Conservation (phyloP, 2,797 vertebrate genomes). For the Semaprochilodus insignis region DNA sequence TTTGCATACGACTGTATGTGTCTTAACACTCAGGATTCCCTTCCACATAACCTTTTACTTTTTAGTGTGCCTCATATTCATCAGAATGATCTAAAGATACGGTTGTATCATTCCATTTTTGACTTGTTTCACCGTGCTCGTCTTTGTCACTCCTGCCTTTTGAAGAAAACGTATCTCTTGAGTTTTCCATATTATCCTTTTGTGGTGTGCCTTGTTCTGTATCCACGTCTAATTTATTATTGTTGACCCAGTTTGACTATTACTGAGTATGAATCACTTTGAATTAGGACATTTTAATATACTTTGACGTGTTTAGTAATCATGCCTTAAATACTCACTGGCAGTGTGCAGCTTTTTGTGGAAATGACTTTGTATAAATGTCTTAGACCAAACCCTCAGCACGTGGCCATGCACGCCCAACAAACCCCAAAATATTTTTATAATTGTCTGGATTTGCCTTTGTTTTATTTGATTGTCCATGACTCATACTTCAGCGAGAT, state of each 20-base stretch:
- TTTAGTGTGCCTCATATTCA: not conserved
- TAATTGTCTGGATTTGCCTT: not conserved
- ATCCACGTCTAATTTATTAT: constrained; percentile 15
- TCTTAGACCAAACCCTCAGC: not conserved
- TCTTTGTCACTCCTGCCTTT: not conserved
- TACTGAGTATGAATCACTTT: not conserved
- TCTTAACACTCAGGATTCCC: no score
- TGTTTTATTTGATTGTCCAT: not conserved
- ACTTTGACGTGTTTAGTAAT: not conserved
- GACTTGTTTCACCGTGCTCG: not conserved
- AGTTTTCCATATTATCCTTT: not conserved
- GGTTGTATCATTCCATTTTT: not conserved
- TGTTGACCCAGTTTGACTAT: not conserved
- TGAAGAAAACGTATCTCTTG: not conserved
- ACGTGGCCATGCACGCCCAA: not conserved
- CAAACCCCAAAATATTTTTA: not conserved
- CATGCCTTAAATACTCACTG: constrained; percentile 11
- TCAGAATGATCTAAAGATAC: not conserved
- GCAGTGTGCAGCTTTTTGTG: not conserved
- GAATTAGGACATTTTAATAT: not conserved
- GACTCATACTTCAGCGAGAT: not conserved
- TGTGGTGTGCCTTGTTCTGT: not conserved
- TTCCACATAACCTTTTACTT: not conserved
- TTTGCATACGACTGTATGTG: no score
- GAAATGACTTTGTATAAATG: not conserved